Evolutionary conservation across 2,113 vertebrate genomes (phyloP), one percentile per base, ranked within the genome.

Genomic region (Xiphophorus hellerii): DNA sequence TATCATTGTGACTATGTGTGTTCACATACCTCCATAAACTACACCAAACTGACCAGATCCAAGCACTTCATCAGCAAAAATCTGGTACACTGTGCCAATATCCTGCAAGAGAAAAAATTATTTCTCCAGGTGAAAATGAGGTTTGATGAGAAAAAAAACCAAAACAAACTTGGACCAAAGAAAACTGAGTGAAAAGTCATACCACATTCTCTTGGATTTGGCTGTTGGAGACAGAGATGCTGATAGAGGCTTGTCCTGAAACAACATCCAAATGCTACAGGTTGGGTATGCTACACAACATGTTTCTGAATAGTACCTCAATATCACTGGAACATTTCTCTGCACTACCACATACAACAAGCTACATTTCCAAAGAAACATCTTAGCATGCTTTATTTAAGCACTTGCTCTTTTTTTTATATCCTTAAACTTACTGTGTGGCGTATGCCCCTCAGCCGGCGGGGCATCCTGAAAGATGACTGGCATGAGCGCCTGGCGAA

Each of bases 141-240:
- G 13, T 3, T 72, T 39, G 37, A 13, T 33, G 27, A 29, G 1
- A 25, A 25, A 8, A 11, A 54, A 27, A 22, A 8, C 28, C 1
- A 44, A n/a, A 1, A 39, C 5, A 33, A 61, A 66, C 65, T 33
- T 39, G 27, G 22, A 58, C 8, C 7, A 58, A n/a, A n/a, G 51
- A 10, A 54, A 58, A 54, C 7, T 9, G 4, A 48, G 25, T 9
- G 10, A 69, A 37, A 78, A 17, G 0, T 73, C 96, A 89, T 84
- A 97, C 96, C 95, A 97, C 95, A 15, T 97, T 96, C 88, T 97
- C 96, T 71, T 96, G 95, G 71, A 97, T 96, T 90, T 97, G 95
- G 86, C 96, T 97, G 92, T 97, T 97, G 73, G 96, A 96, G 62
- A 97, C 95, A 0, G 96, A 97, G 87, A 97, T 97, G 81, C 94